These are phyloP conservation scores for Hemicordylus capensis DNA, from an alignment of 2,113 vertebrate species.

Conservation along the genomic window DNA sequence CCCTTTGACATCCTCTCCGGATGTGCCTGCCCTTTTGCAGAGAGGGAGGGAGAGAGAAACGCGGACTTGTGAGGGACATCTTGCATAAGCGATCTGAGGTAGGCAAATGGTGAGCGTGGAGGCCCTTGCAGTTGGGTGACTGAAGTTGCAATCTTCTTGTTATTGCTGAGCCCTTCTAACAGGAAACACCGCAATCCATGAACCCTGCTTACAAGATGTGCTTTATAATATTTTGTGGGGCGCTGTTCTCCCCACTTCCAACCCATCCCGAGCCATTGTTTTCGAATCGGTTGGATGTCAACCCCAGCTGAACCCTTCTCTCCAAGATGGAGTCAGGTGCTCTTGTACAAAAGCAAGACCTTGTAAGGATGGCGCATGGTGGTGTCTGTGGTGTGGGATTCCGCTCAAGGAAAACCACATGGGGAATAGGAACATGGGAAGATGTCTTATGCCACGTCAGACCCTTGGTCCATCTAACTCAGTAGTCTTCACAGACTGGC, in stretches of 20 bases:
- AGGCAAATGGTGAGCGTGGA: slow-evolving; percentile 36
- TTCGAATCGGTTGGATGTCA: not conserved
- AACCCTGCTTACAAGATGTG: slow-evolving; percentile 50
- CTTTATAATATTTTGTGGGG: not conserved
- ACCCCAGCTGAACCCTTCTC: not conserved
- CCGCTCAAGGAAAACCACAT: not conserved
- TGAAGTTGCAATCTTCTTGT: slow-evolving; percentile 49
- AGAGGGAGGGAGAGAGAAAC: not conserved
- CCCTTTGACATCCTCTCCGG: slow-evolving; percentile 32
- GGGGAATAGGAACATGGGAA: too few species aligned
- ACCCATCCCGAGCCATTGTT: not conserved
- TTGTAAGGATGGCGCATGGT: not conserved
- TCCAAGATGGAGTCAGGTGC: not conserved
- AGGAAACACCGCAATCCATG: slow-evolving; percentile 57
- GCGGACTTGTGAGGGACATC: slow-evolving; percentile 39
- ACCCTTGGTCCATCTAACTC: too few species aligned
- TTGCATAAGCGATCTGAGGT: slow-evolving; percentile 35
- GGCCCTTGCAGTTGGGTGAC: slow-evolving; percentile 46
- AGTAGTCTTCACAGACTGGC: too few species aligned
- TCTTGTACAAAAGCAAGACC: not conserved
- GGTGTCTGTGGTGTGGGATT: not conserved
- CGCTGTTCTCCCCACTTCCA: rapidly evolving
- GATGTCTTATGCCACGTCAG: too few species aligned
- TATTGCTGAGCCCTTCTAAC: slow-evolving; percentile 54
- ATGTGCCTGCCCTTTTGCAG: slow-evolving; percentile 11